Evolutionary conservation across 2,888 invertebrate genomes (phyloP), one percentile per base, ranked within the genome.

Genomic region (Tachina fera): DNA sequence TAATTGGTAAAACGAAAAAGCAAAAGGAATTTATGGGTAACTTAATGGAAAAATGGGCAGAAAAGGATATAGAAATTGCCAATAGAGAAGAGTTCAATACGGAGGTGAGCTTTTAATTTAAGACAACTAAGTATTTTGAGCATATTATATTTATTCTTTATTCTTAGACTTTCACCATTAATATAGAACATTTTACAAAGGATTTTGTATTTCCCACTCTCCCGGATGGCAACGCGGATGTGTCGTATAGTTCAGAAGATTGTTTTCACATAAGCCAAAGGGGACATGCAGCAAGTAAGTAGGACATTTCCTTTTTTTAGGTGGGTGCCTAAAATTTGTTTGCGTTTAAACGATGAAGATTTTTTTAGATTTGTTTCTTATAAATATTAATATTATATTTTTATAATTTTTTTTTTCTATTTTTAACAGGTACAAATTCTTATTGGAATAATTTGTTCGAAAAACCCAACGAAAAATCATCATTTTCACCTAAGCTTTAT

Each of bases 261-360:
- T 95, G 95, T 89, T 95, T 95, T 88, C 95, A 95, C 89, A 91
- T 95, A 9, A 95, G 94, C 87, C 95, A 95, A 89, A 94, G 94
- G 88, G 93, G 93, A 16, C 94, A 95, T 85, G 94, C 95, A 3
- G 89, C 91, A 91, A 92, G 95, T 95, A 83, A 80, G 68, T 78
- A 10, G 0, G 31, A 6, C 31, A 0, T 31, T 31, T 31, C 31
- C 6, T 31, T 6, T 31, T 31, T 6, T 31, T 31, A 31, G 5
- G 31, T 31, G 31, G 31, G 31, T 31, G 6, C 31, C 31, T 1
- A 6, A 6, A 5, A 31, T 31, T 31, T 31, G 31, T 31, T 6
- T 31, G 31, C 31, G 31, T 4, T 31, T 31, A 31, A 4, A 31
- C 31, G 4, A 4, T 4, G 4, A 31, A 31, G 3, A 31, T 31